Conservation (phyloP, 2,797 vertebrate species). For the Pseudomugil gertrudae region DNA sequence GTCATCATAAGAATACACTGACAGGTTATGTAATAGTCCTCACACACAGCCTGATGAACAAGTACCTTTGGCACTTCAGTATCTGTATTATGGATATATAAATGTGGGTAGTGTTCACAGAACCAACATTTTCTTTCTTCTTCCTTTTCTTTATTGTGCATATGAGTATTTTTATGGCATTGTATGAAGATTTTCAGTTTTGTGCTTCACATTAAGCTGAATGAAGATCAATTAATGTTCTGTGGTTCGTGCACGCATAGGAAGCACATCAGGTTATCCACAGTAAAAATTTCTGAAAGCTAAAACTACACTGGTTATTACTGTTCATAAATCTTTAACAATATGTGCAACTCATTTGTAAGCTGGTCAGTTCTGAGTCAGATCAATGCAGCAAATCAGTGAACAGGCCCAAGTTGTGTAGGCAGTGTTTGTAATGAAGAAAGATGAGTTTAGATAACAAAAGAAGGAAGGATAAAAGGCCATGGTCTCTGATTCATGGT, state of each 20-base stretch:
- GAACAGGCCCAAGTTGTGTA: conserved; percentile 29
- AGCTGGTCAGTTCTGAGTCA: conserved; percentile 22
- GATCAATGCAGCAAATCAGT: conserved; percentile 35
- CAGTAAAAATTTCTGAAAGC: neutral
- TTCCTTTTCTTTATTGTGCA: neutral
- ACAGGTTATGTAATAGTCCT: neutral
- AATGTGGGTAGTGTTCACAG: neutral
- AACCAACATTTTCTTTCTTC: neutral
- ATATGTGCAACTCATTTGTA: conserved; percentile 12
- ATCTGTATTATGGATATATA: neutral
- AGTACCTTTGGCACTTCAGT: neutral
- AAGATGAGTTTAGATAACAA: conserved; percentile 46
- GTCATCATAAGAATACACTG: neutral
- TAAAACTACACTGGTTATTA: neutral
- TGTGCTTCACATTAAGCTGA: neutral
- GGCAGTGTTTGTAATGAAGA: conserved; percentile 44
- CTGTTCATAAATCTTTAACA: conserved; percentile 24
- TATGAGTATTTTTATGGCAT: neutral
- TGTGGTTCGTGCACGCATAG: neutral
- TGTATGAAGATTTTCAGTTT: neutral
- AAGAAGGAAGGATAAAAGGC: conserved; percentile 53
- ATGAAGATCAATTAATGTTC: neutral
- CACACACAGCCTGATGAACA: neutral
- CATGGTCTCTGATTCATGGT: conserved; percentile 47
- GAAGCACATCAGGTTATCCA: neutral